Conservation (phyloP, 2,797 vertebrate genomes). For the Cirrhinus molitorella region DNA sequence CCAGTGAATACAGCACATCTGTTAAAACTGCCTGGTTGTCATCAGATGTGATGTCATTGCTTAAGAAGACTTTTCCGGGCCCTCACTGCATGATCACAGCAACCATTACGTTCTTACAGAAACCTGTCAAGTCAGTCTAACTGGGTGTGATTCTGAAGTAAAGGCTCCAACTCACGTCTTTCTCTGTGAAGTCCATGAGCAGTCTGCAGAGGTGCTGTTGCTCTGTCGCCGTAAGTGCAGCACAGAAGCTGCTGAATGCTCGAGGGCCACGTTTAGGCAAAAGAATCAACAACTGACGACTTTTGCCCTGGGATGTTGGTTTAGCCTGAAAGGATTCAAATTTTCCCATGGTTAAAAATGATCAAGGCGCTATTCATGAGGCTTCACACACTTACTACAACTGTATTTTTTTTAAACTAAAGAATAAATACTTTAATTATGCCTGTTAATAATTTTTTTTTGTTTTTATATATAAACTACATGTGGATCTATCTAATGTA, state of each 20-base stretch:
- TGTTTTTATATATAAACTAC: too few species aligned
- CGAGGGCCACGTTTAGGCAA: conserved; percentile 91
- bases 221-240: conserved; percentile 86
- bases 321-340: conserved; percentile 66
- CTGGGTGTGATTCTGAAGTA: conserved; percentile 16
- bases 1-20: background rate
- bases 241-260: conserved; percentile 90
- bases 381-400: background rate
- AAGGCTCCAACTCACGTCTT: conserved; percentile 67
- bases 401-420: too few species aligned
- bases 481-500: background rate
- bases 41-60: conserved; percentile 30
- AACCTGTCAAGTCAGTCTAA: conserved; percentile 14
- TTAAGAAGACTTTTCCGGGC: conserved; percentile 26
- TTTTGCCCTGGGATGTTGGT: conserved; percentile 74
- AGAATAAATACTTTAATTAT: too few species aligned
- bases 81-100: conserved; percentile 9
- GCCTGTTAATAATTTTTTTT: too few species aligned
- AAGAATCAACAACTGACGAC: conserved; percentile 80
- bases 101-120: conserved; percentile 25
- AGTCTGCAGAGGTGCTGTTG: conserved; percentile 87
- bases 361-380: conserved; percentile 7
- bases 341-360: background rate
- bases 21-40: conserved; percentile 1
- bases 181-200: conserved; percentile 73